These are phyloP conservation scores for Poeciliopsis occidentalis DNA, from an alignment of 2,113 vertebrate genomes.

Conservation along the genomic window DNA sequence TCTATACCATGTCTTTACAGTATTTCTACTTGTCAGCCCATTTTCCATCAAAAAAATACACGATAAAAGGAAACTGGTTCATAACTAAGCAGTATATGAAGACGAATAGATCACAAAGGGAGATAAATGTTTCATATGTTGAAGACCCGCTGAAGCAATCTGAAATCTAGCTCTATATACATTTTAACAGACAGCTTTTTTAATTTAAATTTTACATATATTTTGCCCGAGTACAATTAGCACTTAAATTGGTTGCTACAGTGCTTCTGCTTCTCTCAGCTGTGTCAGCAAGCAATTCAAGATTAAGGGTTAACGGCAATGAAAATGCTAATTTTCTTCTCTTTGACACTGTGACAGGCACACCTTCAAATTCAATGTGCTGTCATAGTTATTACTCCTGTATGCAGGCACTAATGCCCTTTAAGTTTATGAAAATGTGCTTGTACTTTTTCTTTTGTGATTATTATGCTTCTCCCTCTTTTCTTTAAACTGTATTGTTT, in stretches of 20 bases:
- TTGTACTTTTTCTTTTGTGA: constrained; percentile 11
- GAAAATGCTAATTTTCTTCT: constrained; percentile 23
- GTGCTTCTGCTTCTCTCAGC: constrained; percentile 17
- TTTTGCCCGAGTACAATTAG: not conserved
- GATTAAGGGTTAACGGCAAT: constrained; percentile 10
- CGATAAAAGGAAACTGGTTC: constrained; percentile 41
- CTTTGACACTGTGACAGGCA: constrained; percentile 13
- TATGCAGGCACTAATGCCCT: constrained; percentile 1
- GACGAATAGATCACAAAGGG: constrained; percentile 25
- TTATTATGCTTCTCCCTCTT: not conserved
- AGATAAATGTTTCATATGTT: constrained; percentile 6
- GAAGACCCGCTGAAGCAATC: constrained; percentile 19
- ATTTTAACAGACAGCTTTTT: not conserved
- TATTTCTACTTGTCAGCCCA: constrained; percentile 32
- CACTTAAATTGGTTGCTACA: constrained; percentile 12
- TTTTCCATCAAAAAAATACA: constrained; percentile 21
- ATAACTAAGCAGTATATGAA: constrained; percentile 42
- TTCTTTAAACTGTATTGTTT: constrained; percentile 34
- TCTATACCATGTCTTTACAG: constrained; percentile 38
- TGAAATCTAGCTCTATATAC: constrained; percentile 11
- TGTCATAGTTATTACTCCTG: not conserved
- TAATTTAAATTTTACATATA: constrained; percentile 12
- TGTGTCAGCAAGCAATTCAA: not conserved
- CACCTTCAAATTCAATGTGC: constrained; percentile 26
- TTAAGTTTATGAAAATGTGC: constrained; percentile 24